These are phyloP conservation scores for Andrena marginata DNA, from an alignment of 2,888 invertebrate species.

Conservation along the genomic window DNA sequence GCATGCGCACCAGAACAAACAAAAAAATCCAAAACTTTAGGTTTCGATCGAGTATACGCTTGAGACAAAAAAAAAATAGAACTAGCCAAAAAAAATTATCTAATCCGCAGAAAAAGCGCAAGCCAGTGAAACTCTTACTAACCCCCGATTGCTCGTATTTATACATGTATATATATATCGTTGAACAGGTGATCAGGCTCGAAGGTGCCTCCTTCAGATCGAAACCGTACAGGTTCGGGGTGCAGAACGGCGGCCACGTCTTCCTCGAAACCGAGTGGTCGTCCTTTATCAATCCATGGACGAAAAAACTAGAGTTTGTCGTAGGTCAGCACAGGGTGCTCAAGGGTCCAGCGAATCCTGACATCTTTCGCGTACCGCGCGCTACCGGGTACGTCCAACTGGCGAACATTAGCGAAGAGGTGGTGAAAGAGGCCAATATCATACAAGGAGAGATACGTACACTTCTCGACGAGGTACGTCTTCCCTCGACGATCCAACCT, in stretches of 20 bases:
- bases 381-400: slow-evolving; percentile 81
- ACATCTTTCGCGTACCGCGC: slow-evolving; percentile 88
- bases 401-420: slow-evolving; percentile 87
- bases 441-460: slow-evolving; percentile 89
- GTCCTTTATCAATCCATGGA: slow-evolving; percentile 97
- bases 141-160: slow-evolving; percentile 29
- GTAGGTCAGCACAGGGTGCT: slow-evolving; percentile 92
- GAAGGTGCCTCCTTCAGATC: slow-evolving; percentile 90
- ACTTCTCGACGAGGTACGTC: slow-evolving; percentile 89
- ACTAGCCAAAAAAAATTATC: slow-evolving; percentile 9
- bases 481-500: slow-evolving; percentile 19
- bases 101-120: slow-evolving; percentile 33
- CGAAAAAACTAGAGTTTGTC: slow-evolving; percentile 94
- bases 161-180: slow-evolving; percentile 47
- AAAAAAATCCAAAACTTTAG: slow-evolving; percentile 33
- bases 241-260: slow-evolving; percentile 94
- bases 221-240: slow-evolving; percentile 91
- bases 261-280: slow-evolving; percentile 96
- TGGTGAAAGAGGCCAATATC: slow-evolving; percentile 87
- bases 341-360: slow-evolving; percentile 91
- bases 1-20: slow-evolving; percentile 73
- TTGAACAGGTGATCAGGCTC: slow-evolving; percentile 89
- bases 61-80: slow-evolving; percentile 26
- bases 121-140: slow-evolving; percentile 13
- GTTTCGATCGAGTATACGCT: slow-evolving; percentile 52